These are phyloP conservation scores for Desmodus rotundus DNA, from an alignment of 2,113 vertebrate genomes.

Conservation along the genomic window DNA sequence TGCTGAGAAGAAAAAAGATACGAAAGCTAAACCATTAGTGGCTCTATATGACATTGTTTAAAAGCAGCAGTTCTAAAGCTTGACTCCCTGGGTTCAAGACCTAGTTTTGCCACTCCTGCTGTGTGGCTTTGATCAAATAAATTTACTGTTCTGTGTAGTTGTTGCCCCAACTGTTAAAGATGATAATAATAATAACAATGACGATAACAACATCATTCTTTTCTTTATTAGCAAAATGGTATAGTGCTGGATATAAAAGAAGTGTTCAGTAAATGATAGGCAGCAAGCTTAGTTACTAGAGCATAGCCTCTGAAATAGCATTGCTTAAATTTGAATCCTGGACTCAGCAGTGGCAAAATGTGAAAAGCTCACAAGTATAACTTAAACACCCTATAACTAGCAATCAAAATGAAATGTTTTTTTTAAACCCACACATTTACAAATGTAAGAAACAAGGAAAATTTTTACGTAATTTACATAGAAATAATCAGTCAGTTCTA, in stretches of 20 bases:
- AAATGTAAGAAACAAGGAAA: neutral
- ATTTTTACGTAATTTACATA: neutral
- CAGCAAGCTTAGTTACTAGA: neutral
- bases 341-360: neutral
- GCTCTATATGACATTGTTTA: neutral
- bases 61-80: neutral
- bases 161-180: neutral
- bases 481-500: neutral
- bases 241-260: neutral
- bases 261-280: neutral
- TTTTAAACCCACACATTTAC: neutral
- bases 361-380: neutral
- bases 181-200: neutral
- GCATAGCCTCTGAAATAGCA: neutral
- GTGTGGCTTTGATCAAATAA: neutral
- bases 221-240: neutral
- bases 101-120: neutral
- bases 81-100: neutral
- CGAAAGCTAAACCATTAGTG: neutral
- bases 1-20: neutral
- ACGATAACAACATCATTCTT: neutral
- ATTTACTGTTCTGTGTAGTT: neutral
- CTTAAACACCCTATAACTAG: neutral
- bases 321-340: neutral
- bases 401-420: neutral